A percentile compares a stretch with the other conserved stretches of the same genome.
phyloP scores from a whole-genome alignment of 1,140 invertebrate genomes.

The Laupala kohalensis region DNA sequence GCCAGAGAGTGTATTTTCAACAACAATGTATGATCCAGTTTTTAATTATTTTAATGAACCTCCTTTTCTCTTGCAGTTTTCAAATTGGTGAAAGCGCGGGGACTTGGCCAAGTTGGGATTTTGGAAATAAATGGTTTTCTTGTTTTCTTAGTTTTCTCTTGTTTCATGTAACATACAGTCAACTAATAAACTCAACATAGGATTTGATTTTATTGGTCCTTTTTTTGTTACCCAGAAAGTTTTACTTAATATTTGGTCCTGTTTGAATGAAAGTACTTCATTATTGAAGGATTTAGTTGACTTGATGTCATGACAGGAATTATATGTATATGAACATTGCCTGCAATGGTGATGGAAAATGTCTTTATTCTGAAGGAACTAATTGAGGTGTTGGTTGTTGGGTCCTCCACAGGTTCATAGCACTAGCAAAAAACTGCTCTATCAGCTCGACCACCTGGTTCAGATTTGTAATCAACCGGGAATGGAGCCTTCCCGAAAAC shows the following conservation, averaged over 20 bases:
- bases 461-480: slow-evolving; percentile 86
- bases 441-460: slow-evolving; percentile 88
- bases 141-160: background rate
- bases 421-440: slow-evolving; percentile 90
- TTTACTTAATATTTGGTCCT: no score
- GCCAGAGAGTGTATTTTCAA: slow-evolving; percentile 14
- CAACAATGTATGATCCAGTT: slow-evolving; percentile 13
- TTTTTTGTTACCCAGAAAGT: no score
- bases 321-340: background rate
- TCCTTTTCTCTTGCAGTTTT: slow-evolving; percentile 7
- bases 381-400: slow-evolving; percentile 6
- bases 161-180: background rate
- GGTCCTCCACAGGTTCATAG: slow-evolving; percentile 64
- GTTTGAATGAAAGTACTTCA: no score
- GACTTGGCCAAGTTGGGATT: slow-evolving; percentile 9
- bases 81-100: background rate
- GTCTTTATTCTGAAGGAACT: background rate
- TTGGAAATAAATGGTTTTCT: background rate
- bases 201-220: no score
- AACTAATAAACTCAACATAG: no score
- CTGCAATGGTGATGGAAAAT: background rate
- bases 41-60: slow-evolving; percentile 1
- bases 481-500: slow-evolving; percentile 54
- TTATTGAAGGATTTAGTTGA: no score
- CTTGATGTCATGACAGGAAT: no score